These are phyloP conservation scores for Otus scops DNA, from an alignment of 2,797 vertebrate genomes.

Conservation along the genomic window DNA sequence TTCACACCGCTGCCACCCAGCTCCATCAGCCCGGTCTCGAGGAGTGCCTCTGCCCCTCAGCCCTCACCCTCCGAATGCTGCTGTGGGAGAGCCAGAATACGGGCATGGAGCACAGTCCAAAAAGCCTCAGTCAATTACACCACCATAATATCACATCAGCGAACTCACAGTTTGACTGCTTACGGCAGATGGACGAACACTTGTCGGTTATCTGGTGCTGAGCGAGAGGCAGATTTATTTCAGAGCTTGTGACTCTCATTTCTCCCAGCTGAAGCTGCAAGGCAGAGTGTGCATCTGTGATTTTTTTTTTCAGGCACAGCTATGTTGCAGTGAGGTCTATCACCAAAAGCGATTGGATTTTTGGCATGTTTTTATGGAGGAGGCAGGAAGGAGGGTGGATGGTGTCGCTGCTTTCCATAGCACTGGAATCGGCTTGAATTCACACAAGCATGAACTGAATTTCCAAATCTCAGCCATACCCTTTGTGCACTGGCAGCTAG, in stretches of 20 bases:
- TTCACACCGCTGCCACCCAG: neutral
- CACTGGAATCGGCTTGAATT: neutral
- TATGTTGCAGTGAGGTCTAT: conserved; percentile 18
- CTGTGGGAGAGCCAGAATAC: conserved; percentile 53
- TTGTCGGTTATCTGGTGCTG: conserved; percentile 81
- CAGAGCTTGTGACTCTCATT: conserved; percentile 80
- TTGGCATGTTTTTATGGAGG: neutral
- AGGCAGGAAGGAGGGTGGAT: neutral
- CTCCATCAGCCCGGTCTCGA: neutral
- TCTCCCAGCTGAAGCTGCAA: conserved; percentile 77
- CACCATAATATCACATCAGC: conserved; percentile 63
- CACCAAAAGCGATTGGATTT: conserved; percentile 5
- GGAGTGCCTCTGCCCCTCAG: conserved; percentile 11
- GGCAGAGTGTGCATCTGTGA: conserved; percentile 73
- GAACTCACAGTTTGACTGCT: conserved; percentile 81
- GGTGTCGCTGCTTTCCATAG: neutral
- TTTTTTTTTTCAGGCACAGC: conserved; percentile 36
- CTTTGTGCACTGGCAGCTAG: neutral
- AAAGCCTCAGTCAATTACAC: conserved; percentile 80
- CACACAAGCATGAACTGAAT: neutral
- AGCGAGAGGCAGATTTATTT: conserved; percentile 86
- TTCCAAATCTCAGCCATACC: neutral
- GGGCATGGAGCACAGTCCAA: conserved; percentile 60
- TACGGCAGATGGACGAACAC: conserved; percentile 90
- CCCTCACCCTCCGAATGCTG: neutral